Evolutionary conservation across 2,113 vertebrate genomes (phyloP).

Genomic region (Haemorhous mexicanus): DNA sequence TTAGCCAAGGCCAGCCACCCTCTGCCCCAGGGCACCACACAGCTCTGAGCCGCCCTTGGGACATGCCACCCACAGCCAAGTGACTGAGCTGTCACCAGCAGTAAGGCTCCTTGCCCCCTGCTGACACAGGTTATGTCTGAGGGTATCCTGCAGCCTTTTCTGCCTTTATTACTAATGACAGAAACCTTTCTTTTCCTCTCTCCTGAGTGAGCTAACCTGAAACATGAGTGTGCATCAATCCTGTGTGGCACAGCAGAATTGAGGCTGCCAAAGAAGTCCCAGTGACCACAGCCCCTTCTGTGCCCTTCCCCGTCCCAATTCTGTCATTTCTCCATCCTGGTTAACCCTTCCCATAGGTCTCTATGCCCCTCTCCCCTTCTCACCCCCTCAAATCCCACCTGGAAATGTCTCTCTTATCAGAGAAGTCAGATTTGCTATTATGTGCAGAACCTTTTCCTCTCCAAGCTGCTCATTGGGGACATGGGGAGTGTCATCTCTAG

Average conservation of each 20-base stretch:
- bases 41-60: accelerated
- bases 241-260: not conserved
- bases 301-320: not conserved
- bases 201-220: not conserved
- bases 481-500: conserved; percentile 93
- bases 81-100: not conserved
- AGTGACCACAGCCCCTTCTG: not conserved
- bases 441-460: conserved; percentile 79
- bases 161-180: not conserved
- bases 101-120: accelerated
- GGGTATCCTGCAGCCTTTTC: not conserved
- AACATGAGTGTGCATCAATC: not conserved
- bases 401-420: conserved; percentile 85
- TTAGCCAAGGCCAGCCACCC: not conserved
- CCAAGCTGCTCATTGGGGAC: conserved; percentile 82
- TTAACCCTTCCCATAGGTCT: not conserved
- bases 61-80: not conserved
- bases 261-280: not conserved
- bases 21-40: accelerated
- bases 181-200: not conserved
- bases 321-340: not conserved
- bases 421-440: conserved; percentile 82
- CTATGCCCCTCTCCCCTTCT: not conserved
- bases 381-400: conserved; percentile 65
- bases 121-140: not conserved